Percentiles rank a stretch among this genome's conserved stretches.
Evolutionary conservation across 37 sponge, comb jelly and placozoan species (phyloP).

Genomic region (Aphrocallistes beatrix): DNA sequence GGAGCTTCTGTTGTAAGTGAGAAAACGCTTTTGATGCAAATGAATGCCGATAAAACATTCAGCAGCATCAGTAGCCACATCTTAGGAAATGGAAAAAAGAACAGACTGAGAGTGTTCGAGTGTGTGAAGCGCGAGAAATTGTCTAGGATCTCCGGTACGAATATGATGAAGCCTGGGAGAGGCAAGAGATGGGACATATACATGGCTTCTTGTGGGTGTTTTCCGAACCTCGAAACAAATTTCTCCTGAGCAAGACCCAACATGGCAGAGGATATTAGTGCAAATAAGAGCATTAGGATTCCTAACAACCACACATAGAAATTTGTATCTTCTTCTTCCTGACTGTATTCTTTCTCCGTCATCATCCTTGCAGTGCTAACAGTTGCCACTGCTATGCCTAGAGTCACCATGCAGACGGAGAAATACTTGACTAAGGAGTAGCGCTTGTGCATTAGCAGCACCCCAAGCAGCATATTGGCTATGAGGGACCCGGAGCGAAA

Average conservation of each 20-base stretch:
- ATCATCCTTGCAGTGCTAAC: conserved; percentile 40
- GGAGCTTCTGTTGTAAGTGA: conserved; percentile 67
- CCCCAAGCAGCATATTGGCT: conserved; percentile 72
- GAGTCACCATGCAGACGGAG: conserved; percentile 61
- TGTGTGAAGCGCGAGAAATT: not conserved
- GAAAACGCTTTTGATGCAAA: conserved; percentile 76
- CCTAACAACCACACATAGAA: conserved; percentile 33
- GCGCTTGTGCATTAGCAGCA: conserved; percentile 53
- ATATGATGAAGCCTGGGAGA: conserved; percentile 62
- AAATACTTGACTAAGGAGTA: conserved; percentile 66
- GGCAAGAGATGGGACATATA: conserved; percentile 68
- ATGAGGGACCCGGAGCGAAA: conserved; percentile 86
- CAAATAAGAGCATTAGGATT: conserved; percentile 40
- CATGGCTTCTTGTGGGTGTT: conserved; percentile 82
- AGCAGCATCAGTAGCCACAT: conserved; percentile 58
- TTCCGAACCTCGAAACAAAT: conserved; percentile 62
- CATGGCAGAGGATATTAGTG: conserved; percentile 52
- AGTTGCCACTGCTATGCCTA: conserved; percentile 74
- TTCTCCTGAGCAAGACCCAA: conserved; percentile 63
- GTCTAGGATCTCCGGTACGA: conserved; percentile 37
- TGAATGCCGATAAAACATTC: conserved; percentile 37
- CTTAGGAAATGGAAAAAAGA: conserved; percentile 34
- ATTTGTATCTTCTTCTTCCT: not conserved
- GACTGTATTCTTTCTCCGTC: not conserved
- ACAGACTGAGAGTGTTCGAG: not conserved